A percentile compares a stretch with the other conserved stretches of the same genome.
phyloP scores from a whole-genome alignment of 2,113 vertebrate genomes.

The Eulemur rufifrons region DNA sequence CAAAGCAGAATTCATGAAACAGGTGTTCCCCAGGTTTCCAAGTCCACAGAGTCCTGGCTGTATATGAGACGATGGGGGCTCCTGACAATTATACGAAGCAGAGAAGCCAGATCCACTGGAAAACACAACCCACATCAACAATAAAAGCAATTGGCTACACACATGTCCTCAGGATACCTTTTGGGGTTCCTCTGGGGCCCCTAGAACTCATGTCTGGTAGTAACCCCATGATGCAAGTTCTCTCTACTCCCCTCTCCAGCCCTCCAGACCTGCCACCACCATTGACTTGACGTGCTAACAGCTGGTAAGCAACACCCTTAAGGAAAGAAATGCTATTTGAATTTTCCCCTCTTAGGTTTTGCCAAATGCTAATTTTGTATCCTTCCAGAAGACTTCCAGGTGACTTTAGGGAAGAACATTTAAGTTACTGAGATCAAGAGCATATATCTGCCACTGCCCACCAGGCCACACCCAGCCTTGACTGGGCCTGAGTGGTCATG shows the following conservation, averaged over 20 bases:
- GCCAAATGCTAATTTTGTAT: not conserved
- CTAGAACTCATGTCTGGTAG: not conserved
- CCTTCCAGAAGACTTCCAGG: not conserved
- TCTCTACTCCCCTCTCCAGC: not conserved
- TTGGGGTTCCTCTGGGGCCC: not conserved
- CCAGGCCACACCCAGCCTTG: not conserved
- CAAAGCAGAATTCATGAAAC: conserved; percentile 99
- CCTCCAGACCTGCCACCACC: not conserved
- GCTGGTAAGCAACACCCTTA: not conserved
- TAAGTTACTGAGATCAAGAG: conserved; percentile 1
- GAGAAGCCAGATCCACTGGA: conserved; percentile 92
- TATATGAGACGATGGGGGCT: conserved; percentile 84
- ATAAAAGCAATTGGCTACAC: not conserved
- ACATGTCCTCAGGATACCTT: not conserved
- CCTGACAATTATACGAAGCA: conserved; percentile 94
- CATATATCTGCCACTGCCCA: not conserved
- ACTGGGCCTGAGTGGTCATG: not conserved
- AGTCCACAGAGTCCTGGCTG: conserved; percentile 97
- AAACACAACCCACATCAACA: conserved; percentile 66
- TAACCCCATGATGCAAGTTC: not conserved
- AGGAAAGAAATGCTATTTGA: not conserved
- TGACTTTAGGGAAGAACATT: not conserved
- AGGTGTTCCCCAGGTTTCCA: conserved; percentile 98
- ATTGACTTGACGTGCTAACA: not conserved
- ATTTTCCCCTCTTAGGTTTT: conserved; percentile 15